Evolutionary conservation across 30 jellyfish, hydroid and myxozoan species (phyloP), one percentile per base, ranked within the genome.

Genomic region (Hydra vulgaris): DNA sequence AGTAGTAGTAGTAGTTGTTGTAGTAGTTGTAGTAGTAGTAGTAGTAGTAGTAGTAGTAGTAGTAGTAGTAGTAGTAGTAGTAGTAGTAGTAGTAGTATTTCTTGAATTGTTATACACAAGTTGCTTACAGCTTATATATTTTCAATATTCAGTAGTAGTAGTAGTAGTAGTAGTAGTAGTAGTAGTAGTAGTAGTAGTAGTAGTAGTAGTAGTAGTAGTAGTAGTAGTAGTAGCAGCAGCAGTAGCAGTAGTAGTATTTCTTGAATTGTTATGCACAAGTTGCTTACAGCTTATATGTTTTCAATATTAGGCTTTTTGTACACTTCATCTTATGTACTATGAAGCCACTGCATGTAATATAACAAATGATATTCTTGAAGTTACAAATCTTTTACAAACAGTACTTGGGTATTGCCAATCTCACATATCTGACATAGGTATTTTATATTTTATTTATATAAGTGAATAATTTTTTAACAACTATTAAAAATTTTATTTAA

Each of bases 291-390:
- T n/a, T n/a, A n/a, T n/a, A n/a, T n/a, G 12, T 3, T 12, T 40
- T 77, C 18, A 15, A 53, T 24, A 53, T 25, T 71, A 91, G 97
- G 96, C 97, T 18, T 83, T 91, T 66, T 82, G 86, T 83, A 91
- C 97, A 23, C 80, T 91, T 7, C 90, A 81, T 54, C 70, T 91
- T 21, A 91, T 91, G 97, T 91, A 91, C 79, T 89, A 86, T 71
- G 97, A 91, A 73, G 97, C 97, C 17, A 90, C 95, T 15, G 97
- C 95, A 12, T 91, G 97, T 84, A 91, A 86, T 66, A 95, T 91
- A 22, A 89, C 82, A 25, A 89, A 79, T 55, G 96, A 86, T 55
- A 91, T 86, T 27, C 77, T 94, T 0, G 96, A 91, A 74, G 92
- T 91, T 26, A 55, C 91, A 70, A 89, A 86, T 70, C 86, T 91